Evolutionary conservation across 2,113 vertebrate species (phyloP).

Genomic region (Cyanistes caeruleus): DNA sequence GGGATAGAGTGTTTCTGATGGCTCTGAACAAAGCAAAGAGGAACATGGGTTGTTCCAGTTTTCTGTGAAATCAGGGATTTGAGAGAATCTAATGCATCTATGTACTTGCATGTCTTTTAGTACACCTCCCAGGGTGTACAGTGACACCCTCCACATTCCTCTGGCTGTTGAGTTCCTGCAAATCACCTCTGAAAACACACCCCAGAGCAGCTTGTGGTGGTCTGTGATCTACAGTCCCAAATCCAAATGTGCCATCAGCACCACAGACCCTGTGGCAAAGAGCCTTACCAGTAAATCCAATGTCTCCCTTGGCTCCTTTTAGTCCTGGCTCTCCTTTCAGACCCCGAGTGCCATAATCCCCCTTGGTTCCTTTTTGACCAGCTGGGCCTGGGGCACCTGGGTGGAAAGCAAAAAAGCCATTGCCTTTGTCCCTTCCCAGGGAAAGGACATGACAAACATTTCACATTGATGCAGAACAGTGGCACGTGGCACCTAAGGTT

Average conservation of each 20-base stretch:
- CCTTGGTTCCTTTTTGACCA: conserved; percentile 54
- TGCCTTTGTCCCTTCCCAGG: background rate
- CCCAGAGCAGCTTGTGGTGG: background rate
- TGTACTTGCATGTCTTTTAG: background rate
- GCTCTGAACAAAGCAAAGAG: background rate
- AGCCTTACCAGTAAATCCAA: background rate
- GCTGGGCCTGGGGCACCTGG: background rate
- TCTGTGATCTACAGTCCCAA: background rate
- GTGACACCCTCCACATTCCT: background rate
- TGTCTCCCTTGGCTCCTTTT: conserved; percentile 34
- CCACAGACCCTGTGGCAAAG: background rate
- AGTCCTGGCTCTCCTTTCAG: conserved; percentile 32
- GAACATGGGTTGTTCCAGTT: background rate
- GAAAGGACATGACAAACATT: background rate
- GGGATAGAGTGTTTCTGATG: accelerated
- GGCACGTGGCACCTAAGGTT: background rate
- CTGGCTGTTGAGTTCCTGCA: background rate
- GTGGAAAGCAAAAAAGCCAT: background rate
- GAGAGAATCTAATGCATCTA: background rate
- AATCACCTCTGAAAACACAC: background rate
- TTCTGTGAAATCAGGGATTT: background rate
- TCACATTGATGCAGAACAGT: background rate
- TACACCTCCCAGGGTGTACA: background rate
- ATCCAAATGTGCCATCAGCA: background rate
- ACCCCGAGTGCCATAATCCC: background rate